A percentile compares a stretch with the other conserved stretches of the same genome.
phyloP scores from a whole-genome alignment of 37 sponge, comb jelly and placozoan species.

The Cladorhizidae sp. region DNA sequence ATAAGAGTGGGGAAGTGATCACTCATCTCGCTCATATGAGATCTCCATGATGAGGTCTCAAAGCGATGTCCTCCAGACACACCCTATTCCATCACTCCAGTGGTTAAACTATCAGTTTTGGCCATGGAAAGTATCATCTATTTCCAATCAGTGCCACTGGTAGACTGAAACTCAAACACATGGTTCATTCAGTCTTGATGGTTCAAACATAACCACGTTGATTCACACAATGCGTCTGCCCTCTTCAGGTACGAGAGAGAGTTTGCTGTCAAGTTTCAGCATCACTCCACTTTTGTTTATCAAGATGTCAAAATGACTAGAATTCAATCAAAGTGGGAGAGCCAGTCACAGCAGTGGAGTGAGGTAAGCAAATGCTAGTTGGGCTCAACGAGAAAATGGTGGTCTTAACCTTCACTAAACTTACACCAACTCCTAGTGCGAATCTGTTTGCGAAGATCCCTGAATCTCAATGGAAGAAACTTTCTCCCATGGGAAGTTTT shows the following conservation, averaged over 20 bases:
- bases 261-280: no score
- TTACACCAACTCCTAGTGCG: no score
- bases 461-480: no score
- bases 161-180: slow-evolving; percentile 34
- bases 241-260: slow-evolving; percentile 47
- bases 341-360: slow-evolving; percentile 64
- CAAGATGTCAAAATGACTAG: slow-evolving; percentile 59
- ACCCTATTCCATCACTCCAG: slow-evolving; percentile 26
- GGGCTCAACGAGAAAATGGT: slow-evolving; percentile 11
- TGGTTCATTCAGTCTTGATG: slow-evolving; percentile 48
- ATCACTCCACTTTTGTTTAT: slow-evolving; percentile 9
- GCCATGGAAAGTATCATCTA: slow-evolving; percentile 31
- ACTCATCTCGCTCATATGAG: slow-evolving; percentile 53
- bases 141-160: slow-evolving; percentile 23
- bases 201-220: slow-evolving; percentile 35
- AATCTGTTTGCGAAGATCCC: no score
- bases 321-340: slow-evolving; percentile 61
- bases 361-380: slow-evolving; percentile 33
- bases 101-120: slow-evolving; percentile 54
- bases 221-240: slow-evolving; percentile 42
- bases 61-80: slow-evolving; percentile 19
- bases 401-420: slow-evolving; percentile 43
- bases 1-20: slow-evolving; percentile 28
- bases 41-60: slow-evolving; percentile 16
- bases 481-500: slow-evolving; percentile 19